phyloP scores from a whole-genome alignment of 2,113 vertebrate species.

The Empidonax traillii region DNA sequence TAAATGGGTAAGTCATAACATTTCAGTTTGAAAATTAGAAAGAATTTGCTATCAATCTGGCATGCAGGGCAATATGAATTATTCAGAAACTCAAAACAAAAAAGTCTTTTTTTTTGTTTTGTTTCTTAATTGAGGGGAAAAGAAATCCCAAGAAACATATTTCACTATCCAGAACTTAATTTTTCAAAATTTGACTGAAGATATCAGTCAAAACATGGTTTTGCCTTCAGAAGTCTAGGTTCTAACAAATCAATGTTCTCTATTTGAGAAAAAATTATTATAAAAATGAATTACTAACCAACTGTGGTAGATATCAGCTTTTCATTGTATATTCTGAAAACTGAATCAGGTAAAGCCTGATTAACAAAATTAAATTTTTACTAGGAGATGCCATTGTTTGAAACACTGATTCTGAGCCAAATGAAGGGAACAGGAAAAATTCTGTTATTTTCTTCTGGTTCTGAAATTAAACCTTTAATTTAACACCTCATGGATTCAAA shows the following conservation, averaged over 20 bases:
- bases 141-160: background rate
- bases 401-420: background rate
- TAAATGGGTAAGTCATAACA: background rate
- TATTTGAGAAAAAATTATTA: background rate
- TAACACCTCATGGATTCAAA: background rate
- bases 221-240: background rate
- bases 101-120: background rate
- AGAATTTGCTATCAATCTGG: background rate
- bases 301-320: background rate
- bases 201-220: background rate
- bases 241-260: background rate
- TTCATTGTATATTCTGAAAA: background rate
- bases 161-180: background rate
- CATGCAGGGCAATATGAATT: background rate
- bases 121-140: rapidly evolving
- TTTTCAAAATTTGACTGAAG: background rate
- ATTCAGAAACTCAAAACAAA: background rate
- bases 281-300: background rate
- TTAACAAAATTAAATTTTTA: background rate
- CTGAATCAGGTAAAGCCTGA: background rate
- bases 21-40: background rate
- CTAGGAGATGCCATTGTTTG: background rate
- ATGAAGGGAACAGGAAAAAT: background rate
- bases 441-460: background rate
- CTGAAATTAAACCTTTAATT: background rate